A percentile compares a stretch with the other conserved stretches of the same genome.
phyloP scores from a whole-genome alignment of 2,113 vertebrate genomes.

The Oceanodroma tethys region DNA sequence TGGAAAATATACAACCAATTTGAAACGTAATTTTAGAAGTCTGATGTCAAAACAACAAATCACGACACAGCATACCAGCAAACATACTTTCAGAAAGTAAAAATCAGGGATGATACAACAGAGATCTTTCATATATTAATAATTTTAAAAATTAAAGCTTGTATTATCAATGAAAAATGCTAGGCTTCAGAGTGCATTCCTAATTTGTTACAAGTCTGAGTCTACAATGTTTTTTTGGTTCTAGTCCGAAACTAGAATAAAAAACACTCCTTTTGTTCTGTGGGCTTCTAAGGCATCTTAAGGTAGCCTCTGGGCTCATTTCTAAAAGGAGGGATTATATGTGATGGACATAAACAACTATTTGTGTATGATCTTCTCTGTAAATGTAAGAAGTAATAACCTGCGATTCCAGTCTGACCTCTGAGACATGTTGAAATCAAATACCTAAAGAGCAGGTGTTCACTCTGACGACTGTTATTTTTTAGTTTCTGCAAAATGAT shows the following conservation, averaged over 20 bases:
- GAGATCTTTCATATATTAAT: background rate
- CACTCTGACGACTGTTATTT: background rate
- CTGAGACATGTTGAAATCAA: background rate
- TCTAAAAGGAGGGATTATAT: background rate
- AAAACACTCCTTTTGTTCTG: background rate
- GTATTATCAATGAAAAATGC: background rate
- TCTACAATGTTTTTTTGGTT: background rate
- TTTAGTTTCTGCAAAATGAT: background rate
- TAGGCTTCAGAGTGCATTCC: background rate
- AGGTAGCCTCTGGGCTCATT: background rate
- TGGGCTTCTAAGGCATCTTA: background rate
- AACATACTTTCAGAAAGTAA: background rate
- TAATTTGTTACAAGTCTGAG: background rate
- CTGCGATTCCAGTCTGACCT: background rate
- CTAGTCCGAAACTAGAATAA: background rate
- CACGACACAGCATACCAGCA: background rate
- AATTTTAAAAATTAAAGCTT: background rate
- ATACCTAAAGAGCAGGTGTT: background rate
- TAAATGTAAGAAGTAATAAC: background rate
- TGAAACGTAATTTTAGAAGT: background rate
- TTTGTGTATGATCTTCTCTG: background rate
- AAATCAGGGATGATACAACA: background rate
- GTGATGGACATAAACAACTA: background rate
- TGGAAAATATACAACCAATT: background rate
- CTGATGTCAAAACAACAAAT: background rate